Evolutionary conservation across 2,797 vertebrate genomes (phyloP).

Genomic region (Falco cherrug): DNA sequence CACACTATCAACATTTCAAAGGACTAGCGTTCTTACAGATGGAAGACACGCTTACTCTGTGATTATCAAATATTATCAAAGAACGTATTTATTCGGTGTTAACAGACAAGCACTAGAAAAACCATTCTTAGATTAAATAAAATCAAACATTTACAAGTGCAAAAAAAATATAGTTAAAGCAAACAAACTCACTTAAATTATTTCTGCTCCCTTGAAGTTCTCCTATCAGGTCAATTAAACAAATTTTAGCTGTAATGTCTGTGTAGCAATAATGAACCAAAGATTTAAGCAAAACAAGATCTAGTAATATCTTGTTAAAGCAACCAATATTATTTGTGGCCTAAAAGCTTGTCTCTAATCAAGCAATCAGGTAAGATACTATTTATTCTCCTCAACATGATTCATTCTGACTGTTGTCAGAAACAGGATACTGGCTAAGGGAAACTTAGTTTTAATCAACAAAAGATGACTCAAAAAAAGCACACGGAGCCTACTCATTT

Average conservation of each 20-base stretch:
- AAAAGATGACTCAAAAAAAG: background rate
- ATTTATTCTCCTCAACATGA: background rate
- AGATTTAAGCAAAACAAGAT: background rate
- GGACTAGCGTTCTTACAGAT: background rate
- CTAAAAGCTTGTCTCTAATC: background rate
- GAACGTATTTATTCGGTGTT: background rate
- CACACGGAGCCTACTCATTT: background rate
- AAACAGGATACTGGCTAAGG: background rate
- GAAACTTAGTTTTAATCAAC: background rate
- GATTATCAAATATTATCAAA: background rate
- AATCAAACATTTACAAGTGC: background rate
- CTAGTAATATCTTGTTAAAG: background rate
- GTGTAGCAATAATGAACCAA: background rate
- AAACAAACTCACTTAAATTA: background rate
- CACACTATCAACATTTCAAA: accelerated
- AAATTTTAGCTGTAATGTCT: background rate
- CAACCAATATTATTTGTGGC: background rate
- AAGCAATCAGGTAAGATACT: background rate
- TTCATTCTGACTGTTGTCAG: background rate
- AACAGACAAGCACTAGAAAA: background rate
- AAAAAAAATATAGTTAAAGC: background rate
- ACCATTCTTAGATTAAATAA: background rate
- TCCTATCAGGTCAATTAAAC: background rate
- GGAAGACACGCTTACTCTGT: background rate
- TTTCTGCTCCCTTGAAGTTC: background rate